Conservation (phyloP, 2,113 vertebrate species). For the Labeo catla region DNA sequence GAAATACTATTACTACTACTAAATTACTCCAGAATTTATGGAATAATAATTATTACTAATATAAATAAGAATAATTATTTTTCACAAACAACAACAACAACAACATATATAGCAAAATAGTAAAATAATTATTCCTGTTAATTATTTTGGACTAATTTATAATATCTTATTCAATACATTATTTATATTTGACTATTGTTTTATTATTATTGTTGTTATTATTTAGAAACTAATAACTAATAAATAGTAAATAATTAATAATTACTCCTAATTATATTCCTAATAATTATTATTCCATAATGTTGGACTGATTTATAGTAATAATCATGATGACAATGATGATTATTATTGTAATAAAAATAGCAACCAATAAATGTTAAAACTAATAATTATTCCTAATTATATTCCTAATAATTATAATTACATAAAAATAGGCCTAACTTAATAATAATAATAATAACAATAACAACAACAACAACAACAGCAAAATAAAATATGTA, state of each 20-base stretch:
- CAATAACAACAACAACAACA: too few species aligned
- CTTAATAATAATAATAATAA: too few species aligned
- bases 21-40: too few species aligned
- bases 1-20: background rate
- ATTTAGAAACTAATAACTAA: background rate
- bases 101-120: background rate
- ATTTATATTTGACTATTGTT: background rate
- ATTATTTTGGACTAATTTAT: background rate
- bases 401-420: too few species aligned
- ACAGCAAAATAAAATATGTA: too few species aligned
- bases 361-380: background rate
- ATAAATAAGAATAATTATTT: background rate
- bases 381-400: background rate
- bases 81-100: background rate
- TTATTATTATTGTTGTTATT: background rate
- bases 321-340: background rate
- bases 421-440: too few species aligned
- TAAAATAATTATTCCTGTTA: background rate
- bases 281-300: too few species aligned
- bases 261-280: too few species aligned
- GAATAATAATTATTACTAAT: background rate
- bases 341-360: too few species aligned
- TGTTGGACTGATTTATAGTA: background rate
- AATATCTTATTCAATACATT: background rate
- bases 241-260: background rate